Conservation (phyloP, 2,113 vertebrate genomes). For the Nerophis lumbriciformis region DNA sequence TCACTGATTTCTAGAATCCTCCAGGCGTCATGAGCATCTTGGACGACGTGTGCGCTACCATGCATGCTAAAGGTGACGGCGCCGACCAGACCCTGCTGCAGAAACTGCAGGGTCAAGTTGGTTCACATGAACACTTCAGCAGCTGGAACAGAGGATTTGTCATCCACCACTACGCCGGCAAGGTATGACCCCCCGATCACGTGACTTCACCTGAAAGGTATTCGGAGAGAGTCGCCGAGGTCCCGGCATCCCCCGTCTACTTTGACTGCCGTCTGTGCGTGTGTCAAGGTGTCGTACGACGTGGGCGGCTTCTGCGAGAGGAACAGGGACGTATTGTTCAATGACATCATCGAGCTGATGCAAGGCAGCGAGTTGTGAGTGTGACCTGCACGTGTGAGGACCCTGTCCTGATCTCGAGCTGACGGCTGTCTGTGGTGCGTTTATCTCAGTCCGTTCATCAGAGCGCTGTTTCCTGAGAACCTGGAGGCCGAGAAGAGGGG, state of each 20-base stretch:
- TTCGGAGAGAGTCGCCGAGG: no score
- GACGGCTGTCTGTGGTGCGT: conserved; percentile 16
- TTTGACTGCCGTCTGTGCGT: background rate
- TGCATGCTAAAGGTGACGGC: conserved; percentile 82
- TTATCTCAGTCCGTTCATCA: conserved; percentile 69
- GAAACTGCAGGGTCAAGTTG: conserved; percentile 75
- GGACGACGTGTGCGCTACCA: conserved; percentile 81
- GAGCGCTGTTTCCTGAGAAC: conserved; percentile 74
- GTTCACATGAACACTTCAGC: conserved; percentile 78
- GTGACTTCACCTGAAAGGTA: no score
- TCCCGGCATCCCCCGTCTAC: no score
- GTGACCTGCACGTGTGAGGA: background rate
- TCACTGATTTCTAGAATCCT: conserved; percentile 64
- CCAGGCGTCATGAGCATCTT: conserved; percentile 78
- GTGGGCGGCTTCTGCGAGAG: conserved; percentile 78
- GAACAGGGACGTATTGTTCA: conserved; percentile 79
- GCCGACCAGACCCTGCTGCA: conserved; percentile 79
- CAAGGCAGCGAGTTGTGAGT: conserved; percentile 82
- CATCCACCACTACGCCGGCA: conserved; percentile 80
- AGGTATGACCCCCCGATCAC: conserved; percentile 51
- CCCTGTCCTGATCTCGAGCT: background rate
- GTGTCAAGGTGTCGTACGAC: conserved; percentile 75
- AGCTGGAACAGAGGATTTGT: conserved; percentile 81
- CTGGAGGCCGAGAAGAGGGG: conserved; percentile 75
- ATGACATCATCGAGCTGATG: conserved; percentile 82